phyloP scores from a whole-genome alignment of 1,140 invertebrate species.

The Drosophila ercepeae region DNA sequence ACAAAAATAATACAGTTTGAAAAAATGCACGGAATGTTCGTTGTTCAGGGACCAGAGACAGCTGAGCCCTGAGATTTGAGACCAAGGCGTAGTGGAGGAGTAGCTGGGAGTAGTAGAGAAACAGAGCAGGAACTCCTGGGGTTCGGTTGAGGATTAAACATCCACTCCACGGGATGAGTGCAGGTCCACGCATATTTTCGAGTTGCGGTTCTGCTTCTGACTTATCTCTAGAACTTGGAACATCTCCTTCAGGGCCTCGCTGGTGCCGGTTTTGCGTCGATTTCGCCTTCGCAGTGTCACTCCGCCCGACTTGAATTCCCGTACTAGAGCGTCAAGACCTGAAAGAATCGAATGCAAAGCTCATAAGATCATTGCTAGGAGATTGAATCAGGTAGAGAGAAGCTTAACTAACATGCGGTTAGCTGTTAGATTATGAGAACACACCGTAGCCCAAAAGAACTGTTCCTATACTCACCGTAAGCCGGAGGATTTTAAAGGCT shows the following conservation, averaged over 20 bases:
- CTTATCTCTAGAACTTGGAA: slow-evolving; percentile 82
- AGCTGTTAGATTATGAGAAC: slow-evolving; percentile 32
- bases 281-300: slow-evolving; percentile 78
- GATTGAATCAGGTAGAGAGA: slow-evolving; percentile 18
- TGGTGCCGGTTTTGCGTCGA: slow-evolving; percentile 70
- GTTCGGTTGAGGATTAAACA: slow-evolving; percentile 3
- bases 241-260: slow-evolving; percentile 81
- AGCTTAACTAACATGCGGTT: slow-evolving; percentile 61
- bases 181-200: slow-evolving; percentile 76
- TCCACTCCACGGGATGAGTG: slow-evolving; percentile 49
- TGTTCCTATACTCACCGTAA: slow-evolving; percentile 14
- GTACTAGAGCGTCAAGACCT: slow-evolving; percentile 84
- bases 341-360: slow-evolving; percentile 14
- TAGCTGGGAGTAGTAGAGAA: slow-evolving; percentile 1
- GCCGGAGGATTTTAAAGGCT: slow-evolving; percentile 51
- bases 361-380: background rate
- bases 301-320: slow-evolving; percentile 79
- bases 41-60: slow-evolving; percentile 51
- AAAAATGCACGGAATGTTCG: slow-evolving; percentile 74
- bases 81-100: slow-evolving; percentile 46
- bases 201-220: slow-evolving; percentile 82
- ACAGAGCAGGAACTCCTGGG: slow-evolving; percentile 9
- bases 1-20: slow-evolving; percentile 52
- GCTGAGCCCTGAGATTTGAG: slow-evolving; percentile 61
- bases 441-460: slow-evolving; percentile 14